phyloP scores from a whole-genome alignment of 1,140 invertebrate species.

The Drosophila bifasciata region DNA sequence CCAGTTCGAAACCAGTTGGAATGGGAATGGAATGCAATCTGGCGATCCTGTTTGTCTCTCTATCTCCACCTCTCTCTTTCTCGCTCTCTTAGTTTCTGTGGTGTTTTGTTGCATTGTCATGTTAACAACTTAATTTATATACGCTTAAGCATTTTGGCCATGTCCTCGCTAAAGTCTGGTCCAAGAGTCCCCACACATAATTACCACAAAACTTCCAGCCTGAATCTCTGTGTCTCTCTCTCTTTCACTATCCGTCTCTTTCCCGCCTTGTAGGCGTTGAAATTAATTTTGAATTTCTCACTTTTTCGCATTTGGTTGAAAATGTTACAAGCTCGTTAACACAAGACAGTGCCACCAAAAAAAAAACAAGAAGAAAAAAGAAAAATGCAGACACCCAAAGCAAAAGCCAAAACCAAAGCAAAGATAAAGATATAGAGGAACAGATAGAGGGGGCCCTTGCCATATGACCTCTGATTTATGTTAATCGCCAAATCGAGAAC shows the following conservation, averaged over 20 bases:
- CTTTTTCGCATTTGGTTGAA: conserved; percentile 66
- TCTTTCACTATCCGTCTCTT: conserved; percentile 4
- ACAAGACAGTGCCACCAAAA: conserved; percentile 76
- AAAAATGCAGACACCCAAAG: conserved; percentile 32
- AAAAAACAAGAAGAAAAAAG: conserved; percentile 33
- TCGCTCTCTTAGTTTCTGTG: conserved; percentile 5
- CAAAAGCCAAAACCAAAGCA: conserved; percentile 5
- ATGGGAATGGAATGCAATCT: conserved; percentile 24
- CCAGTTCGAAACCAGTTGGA: conserved; percentile 5
- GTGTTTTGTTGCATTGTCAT: conserved; percentile 76
- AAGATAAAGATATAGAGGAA: too few relatives aligned
- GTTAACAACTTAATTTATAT: conserved; percentile 83
- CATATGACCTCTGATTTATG: conserved; percentile 81
- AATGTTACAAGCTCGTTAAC: conserved; percentile 83
- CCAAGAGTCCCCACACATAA: conserved; percentile 48
- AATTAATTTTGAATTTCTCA: conserved; percentile 80
- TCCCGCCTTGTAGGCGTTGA: conserved; percentile 71
- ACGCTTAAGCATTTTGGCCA: conserved; percentile 58
- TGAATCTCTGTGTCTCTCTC: conserved; percentile 3
- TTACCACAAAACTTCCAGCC: conserved; percentile 60
- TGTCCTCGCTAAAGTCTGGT: conserved; percentile 32
- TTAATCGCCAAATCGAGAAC: conserved; percentile 63
- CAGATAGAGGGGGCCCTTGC: conserved; percentile 26
- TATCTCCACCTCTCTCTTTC: too few relatives aligned
- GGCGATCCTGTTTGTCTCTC: conserved; percentile 24